A percentile compares a stretch with the other conserved stretches of the same genome.
Conservation (phyloP, 64 coral and sea anemone species). For the Dendrophyllia cribrosa region DNA sequence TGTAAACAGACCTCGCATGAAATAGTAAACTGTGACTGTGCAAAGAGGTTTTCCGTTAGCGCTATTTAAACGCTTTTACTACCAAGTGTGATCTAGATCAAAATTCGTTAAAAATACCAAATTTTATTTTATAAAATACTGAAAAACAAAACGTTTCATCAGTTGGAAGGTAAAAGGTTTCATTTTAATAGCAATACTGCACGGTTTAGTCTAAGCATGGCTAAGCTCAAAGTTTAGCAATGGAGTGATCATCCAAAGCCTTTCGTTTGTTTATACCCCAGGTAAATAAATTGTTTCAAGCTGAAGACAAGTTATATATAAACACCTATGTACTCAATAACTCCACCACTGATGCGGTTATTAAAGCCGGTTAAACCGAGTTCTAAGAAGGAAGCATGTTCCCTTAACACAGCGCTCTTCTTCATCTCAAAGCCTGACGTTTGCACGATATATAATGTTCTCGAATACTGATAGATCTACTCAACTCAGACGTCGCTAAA, state of each 20-base stretch:
- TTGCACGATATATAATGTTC: background rate
- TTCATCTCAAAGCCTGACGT: background rate
- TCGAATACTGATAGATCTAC: slow-evolving; percentile 11
- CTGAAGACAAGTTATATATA: background rate
- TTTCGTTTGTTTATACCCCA: slow-evolving; percentile 2
- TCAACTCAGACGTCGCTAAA: background rate
- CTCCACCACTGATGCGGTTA: background rate
- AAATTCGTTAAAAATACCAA: too few species aligned
- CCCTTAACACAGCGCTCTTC: background rate
- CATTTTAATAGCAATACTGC: too few species aligned
- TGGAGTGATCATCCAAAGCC: background rate
- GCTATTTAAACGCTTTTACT: too few species aligned
- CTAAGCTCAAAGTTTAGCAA: too few species aligned
- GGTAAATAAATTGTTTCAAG: background rate
- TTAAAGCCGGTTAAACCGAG: background rate
- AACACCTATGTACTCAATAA: background rate
- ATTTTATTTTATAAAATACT: too few species aligned
- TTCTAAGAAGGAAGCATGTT: background rate
- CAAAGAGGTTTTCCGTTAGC: too few species aligned
- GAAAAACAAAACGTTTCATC: too few species aligned
- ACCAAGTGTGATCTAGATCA: too few species aligned
- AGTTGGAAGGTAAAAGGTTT: too few species aligned
- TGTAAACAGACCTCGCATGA: slow-evolving; percentile 9
- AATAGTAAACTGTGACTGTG: background rate
- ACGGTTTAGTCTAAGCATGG: too few species aligned